A percentile compares a stretch with the other conserved stretches of the same genome.
Conservation (phyloP, 2,888 invertebrate species). For the Eupelmus urozonus region DNA sequence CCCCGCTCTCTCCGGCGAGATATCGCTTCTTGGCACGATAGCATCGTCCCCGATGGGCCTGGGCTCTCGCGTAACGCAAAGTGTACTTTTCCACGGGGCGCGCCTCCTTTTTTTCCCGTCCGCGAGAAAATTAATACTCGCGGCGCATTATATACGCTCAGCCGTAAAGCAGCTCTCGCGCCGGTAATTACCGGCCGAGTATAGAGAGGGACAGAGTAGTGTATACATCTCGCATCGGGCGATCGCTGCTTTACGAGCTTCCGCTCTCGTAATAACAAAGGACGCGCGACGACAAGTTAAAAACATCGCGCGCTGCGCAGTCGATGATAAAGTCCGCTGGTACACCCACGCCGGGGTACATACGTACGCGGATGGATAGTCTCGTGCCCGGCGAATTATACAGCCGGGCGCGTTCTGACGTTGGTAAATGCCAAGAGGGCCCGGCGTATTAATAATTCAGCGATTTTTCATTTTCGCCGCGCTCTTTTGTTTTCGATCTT, state of each 20-base stretch:
- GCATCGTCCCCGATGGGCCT: too few relatives aligned
- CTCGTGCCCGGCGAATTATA: too few relatives aligned
- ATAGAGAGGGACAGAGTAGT: background rate
- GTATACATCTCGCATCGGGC: too few relatives aligned
- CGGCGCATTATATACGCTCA: conserved; percentile 9
- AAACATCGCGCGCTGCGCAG: too few relatives aligned
- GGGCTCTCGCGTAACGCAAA: too few relatives aligned
- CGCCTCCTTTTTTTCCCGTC: too few relatives aligned
- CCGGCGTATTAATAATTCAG: conserved; percentile 50
- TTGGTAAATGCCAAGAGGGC: conserved; percentile 39
- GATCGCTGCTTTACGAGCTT: conserved; percentile 72
- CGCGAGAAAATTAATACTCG: conserved; percentile 40
- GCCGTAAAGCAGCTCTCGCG: conserved; percentile 74
- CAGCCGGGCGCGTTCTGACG: too few relatives aligned
- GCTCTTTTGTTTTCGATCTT: background rate
- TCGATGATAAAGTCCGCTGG: conserved; percentile 57
- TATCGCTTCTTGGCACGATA: too few relatives aligned
- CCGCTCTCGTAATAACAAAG: conserved; percentile 71
- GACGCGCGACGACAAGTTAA: conserved; percentile 71
- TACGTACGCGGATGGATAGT: conserved; percentile 57
- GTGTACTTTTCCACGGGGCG: too few relatives aligned
- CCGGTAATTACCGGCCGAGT: conserved; percentile 60
- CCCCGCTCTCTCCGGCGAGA: too few relatives aligned
- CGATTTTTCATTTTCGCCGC: conserved; percentile 43
- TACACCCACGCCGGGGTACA: conserved; percentile 29